Percentiles rank a stretch among this genome's conserved stretches.
Conservation (phyloP, 2,888 invertebrate species). For the Tetragonula carbonaria region DNA sequence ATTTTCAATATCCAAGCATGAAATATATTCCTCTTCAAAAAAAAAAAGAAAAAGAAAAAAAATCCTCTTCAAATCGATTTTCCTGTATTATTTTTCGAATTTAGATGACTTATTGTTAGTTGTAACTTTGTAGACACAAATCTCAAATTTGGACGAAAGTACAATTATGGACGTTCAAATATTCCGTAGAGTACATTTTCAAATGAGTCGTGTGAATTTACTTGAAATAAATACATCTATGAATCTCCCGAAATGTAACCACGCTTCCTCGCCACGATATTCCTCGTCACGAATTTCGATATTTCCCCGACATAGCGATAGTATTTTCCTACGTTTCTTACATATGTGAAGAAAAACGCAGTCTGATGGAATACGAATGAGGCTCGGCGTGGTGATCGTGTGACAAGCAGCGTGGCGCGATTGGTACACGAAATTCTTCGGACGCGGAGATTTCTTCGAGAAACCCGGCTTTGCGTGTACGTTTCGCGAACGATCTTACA, state of each 20-base stretch:
- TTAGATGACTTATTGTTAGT: no score
- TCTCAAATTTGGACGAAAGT: no score
- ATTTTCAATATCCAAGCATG: neutral
- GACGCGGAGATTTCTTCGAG: constrained; percentile 29
- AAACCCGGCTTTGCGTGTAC: constrained; percentile 40
- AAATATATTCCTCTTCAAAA: no score
- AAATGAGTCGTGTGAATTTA: neutral
- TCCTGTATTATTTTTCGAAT: no score
- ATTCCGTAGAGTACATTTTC: no score
- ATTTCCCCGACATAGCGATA: neutral
- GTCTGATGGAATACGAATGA: constrained; percentile 34
- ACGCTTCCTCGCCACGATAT: neutral
- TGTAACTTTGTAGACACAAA: no score
- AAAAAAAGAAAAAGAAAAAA: no score
- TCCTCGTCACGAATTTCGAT: neutral
- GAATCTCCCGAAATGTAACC: neutral
- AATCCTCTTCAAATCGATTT: no score
- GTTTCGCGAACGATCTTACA: constrained; percentile 53
- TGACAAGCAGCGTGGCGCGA: constrained; percentile 32
- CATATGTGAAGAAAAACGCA: neutral
- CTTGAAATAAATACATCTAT: neutral
- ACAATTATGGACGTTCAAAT: no score
- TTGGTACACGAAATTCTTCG: constrained; percentile 54
- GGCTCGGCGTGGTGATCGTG: neutral
- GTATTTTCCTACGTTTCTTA: constrained; percentile 27